Conservation (phyloP, 2,113 vertebrate genomes). For the Corydoras maculifer region DNA sequence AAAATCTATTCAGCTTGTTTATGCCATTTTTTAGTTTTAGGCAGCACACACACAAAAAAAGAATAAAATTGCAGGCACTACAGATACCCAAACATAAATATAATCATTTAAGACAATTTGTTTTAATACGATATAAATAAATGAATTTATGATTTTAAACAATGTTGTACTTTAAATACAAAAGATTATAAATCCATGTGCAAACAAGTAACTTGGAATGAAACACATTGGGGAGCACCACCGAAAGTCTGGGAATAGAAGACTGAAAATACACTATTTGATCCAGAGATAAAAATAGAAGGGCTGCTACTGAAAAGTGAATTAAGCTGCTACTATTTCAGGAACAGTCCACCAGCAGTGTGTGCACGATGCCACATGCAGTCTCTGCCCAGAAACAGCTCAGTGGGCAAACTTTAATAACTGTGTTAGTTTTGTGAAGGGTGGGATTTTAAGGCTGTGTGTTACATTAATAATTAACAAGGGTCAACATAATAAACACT, state of each 20-base stretch:
- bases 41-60: too few species aligned
- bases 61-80: too few species aligned
- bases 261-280: neutral
- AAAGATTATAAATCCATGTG: neutral
- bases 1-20: too few species aligned
- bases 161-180: too few species aligned
- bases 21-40: too few species aligned
- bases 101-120: too few species aligned
- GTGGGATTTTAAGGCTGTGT: neutral
- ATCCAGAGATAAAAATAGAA: slow-evolving; percentile 4
- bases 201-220: neutral
- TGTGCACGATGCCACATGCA: slow-evolving; percentile 9
- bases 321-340: slow-evolving; percentile 6
- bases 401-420: slow-evolving; percentile 21
- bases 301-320: neutral
- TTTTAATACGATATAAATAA: too few species aligned
- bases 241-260: neutral
- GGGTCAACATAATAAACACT: slow-evolving; percentile 25
- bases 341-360: neutral
- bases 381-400: slow-evolving; percentile 6
- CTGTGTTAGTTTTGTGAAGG: slow-evolving; percentile 4
- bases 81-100: too few species aligned
- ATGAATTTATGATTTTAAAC: too few species aligned
- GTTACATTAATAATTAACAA: slow-evolving; percentile 36
- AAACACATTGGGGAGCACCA: neutral